phyloP scores from a whole-genome alignment of 2,888 invertebrate genomes.

The Homarus gammarus region DNA sequence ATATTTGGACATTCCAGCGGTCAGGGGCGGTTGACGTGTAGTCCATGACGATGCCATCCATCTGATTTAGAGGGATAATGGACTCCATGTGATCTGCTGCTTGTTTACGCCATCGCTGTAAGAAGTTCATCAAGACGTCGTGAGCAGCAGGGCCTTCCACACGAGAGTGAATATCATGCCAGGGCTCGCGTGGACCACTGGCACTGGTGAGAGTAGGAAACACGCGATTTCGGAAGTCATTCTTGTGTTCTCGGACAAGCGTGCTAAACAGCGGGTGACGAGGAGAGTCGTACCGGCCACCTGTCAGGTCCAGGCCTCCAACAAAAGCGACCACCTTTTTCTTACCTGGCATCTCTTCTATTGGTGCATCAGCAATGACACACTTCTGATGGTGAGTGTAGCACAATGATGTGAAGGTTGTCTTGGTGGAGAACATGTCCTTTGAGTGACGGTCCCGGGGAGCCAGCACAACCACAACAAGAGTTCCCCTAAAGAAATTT shows the following conservation, averaged over 20 bases:
- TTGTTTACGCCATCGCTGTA: constrained; percentile 75
- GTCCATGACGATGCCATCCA: constrained; percentile 58
- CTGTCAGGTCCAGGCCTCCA: constrained; percentile 76
- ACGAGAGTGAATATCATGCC: constrained; percentile 76
- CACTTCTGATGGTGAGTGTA: constrained; percentile 76
- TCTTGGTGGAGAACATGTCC: constrained; percentile 75
- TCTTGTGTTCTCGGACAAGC: constrained; percentile 67
- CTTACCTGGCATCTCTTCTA: constrained; percentile 47
- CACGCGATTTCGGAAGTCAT: constrained; percentile 74
- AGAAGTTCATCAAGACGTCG: constrained; percentile 75
- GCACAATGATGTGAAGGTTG: constrained; percentile 71
- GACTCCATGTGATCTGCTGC: constrained; percentile 51
- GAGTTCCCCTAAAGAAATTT: constrained; percentile 71
- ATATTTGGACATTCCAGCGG: constrained; percentile 73
- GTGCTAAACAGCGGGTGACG: constrained; percentile 72
- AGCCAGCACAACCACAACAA: constrained; percentile 72
- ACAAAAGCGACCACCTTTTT: constrained; percentile 74
- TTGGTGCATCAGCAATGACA: constrained; percentile 73
- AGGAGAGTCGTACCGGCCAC: constrained; percentile 74
- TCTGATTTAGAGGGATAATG: constrained; percentile 43
- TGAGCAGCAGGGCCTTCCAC: constrained; percentile 75
- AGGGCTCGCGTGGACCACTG: constrained; percentile 75
- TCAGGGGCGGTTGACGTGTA: constrained; percentile 43
- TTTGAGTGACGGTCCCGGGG: constrained; percentile 68
- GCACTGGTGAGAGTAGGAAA: constrained; percentile 67